Percentiles rank a stretch among this genome's conserved stretches.
Conservation (phyloP, 2,113 vertebrate species). For the Dromaius novaehollandiae region DNA sequence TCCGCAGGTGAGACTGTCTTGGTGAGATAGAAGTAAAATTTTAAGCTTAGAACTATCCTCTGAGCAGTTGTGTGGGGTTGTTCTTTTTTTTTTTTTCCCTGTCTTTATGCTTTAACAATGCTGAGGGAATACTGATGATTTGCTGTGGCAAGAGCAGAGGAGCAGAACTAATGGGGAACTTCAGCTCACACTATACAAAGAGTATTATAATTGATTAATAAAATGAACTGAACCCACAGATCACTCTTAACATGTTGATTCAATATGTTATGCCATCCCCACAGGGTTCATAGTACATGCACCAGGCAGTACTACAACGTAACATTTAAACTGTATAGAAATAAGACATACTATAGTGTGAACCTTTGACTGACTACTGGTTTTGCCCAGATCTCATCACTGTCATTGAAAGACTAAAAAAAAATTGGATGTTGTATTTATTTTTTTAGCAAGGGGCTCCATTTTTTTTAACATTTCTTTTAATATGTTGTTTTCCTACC, state of each 20-base stretch:
- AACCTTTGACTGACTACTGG: neutral
- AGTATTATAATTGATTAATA: neutral
- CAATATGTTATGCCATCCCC: neutral
- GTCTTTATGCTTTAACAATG: neutral
- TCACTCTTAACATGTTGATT: neutral
- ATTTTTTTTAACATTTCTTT: neutral
- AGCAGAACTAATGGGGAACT: neutral
- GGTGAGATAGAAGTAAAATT: neutral
- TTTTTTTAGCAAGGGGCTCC: neutral
- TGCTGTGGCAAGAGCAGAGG: neutral
- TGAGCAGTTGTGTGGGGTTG: neutral
- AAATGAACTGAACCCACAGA: neutral
- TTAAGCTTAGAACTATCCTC: neutral
- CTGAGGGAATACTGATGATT: neutral
- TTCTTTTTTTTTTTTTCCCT: neutral
- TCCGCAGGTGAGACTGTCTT: conserved; percentile 80
- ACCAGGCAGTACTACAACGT: neutral
- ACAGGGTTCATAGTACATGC: neutral
- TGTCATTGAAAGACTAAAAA: neutral
- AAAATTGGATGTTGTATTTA: neutral
- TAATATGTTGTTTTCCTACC: neutral
- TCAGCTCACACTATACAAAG: neutral
- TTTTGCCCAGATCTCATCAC: neutral
- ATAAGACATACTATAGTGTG: neutral
- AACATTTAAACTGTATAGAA: neutral